Base-by-base conservation (phyloP, 2,888 invertebrate species). In the Tetragnatha montana region DNA sequence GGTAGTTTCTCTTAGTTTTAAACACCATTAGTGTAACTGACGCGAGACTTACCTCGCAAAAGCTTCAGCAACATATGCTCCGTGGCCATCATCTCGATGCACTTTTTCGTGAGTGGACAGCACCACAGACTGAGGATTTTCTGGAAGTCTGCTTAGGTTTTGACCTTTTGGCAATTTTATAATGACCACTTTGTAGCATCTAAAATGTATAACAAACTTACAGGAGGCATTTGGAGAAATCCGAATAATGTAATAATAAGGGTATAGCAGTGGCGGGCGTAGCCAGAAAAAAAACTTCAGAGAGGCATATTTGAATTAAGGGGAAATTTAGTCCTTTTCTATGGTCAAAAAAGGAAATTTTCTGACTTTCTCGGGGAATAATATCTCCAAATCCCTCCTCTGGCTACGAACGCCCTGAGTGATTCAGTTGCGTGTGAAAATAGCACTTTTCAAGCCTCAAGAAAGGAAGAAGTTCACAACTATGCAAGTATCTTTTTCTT, bases 41-140 rank as follows among this genome's bases (percentile, higher is more conserved):
- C 35, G n/a, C 35, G 35, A 35, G 2, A 87, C 93, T 93, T 92
- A 96, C 96, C 95, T 96, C 86, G 96, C 96, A 92, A 97, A 96
- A 94, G 96, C 95, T 94, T 98, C 97, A 0, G 97, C 97, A 79
- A 98, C 94, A 93, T 98, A 98, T 1, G 97, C 97, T 4, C 96
- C 97, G 1, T 94, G 93, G 19, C 95, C 95, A n/a, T 95, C 95
- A 0, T 94, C 94, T 12, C 95, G 94, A 92, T 97, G 96, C 0
- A 96, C 96, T 89, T 96, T 95, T 71, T 95, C 95, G 93, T 97
- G 97, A 0, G 96, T 95, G 35, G 95, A 95, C 7, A 97, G 94
- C 1, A 95, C 94, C n/a, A 97, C 94, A 92, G 96, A 95, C 91
- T 83, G 71, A 8, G 91, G 88, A 76, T 87, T 86, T 12, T 75